Conservation (phyloP, 2,797 vertebrate species). For the Syndactyla subalaris region DNA sequence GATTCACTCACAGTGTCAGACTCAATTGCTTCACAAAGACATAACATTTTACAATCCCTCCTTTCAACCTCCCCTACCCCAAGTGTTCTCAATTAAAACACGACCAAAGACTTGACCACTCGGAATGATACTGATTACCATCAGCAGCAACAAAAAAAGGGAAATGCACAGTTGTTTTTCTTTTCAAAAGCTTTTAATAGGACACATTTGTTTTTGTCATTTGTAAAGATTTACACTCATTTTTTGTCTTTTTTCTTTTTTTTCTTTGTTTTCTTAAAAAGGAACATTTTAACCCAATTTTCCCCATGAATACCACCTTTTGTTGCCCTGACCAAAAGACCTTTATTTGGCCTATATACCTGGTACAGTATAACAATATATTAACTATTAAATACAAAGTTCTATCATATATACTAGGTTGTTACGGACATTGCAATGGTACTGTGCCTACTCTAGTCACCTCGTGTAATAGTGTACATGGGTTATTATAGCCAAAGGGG, state of each 20-base stretch:
- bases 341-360: constrained; percentile 56
- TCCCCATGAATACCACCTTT: constrained; percentile 56
- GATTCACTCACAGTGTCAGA: neutral
- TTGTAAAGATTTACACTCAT: constrained; percentile 64
- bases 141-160: neutral
- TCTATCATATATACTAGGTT: constrained; percentile 71
- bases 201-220: constrained; percentile 70
- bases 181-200: constrained; percentile 73
- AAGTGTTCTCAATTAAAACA: neutral
- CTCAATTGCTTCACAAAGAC: neutral
- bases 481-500: constrained; percentile 61
- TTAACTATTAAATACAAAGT: constrained; percentile 75
- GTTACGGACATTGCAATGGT: constrained; percentile 71
- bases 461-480: constrained; percentile 63
- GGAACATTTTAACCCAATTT: constrained; percentile 43
- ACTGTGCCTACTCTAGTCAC: constrained; percentile 70
- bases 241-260: neutral
- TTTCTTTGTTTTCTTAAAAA: neutral
- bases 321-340: constrained; percentile 60
- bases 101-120: neutral
- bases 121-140: neutral
- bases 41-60: neutral
- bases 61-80: neutral
- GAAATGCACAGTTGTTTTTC: constrained; percentile 24
- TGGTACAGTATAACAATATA: constrained; percentile 72